phyloP scores from a whole-genome alignment of 2,888 invertebrate species.

The Acronicta leporina region DNA sequence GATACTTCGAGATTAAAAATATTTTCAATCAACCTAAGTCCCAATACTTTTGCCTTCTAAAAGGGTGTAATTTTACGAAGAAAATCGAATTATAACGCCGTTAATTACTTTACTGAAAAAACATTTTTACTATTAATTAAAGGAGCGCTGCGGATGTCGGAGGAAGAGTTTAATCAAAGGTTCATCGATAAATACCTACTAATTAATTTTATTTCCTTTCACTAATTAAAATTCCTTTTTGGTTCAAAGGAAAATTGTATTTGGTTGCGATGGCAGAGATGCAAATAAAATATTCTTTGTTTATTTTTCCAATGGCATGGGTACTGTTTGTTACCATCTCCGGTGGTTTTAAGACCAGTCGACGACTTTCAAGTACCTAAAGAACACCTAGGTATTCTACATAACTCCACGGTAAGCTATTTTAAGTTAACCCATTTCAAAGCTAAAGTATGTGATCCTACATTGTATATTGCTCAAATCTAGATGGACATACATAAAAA shows the following conservation, averaged over 20 bases:
- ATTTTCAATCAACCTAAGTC: conserved; percentile 20
- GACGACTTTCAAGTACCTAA: not conserved
- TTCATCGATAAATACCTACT: conserved; percentile 71
- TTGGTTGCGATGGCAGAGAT: conserved; percentile 26
- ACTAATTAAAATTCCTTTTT: conserved; percentile 61
- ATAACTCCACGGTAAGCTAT: no score
- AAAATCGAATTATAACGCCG: conserved; percentile 50
- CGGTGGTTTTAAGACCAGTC: not conserved
- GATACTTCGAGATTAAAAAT: conserved; percentile 7
- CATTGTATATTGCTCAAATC: not conserved
- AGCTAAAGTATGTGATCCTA: no score
- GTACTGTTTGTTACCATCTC: not conserved
- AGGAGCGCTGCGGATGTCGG: conserved; percentile 61
- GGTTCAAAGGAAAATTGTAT: conserved; percentile 38
- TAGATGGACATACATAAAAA: conserved; percentile 14
- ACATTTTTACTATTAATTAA: conserved; percentile 69
- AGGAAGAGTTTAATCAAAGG: conserved; percentile 71
- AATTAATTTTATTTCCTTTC: conserved; percentile 68
- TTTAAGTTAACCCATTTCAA: no score
- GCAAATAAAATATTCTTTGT: not conserved
- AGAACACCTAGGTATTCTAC: not conserved
- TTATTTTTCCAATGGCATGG: not conserved
- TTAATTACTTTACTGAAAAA: conserved; percentile 61
- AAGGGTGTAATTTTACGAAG: conserved; percentile 39
- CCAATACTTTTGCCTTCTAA: conserved; percentile 8